Evolutionary conservation across 2,888 invertebrate species (phyloP), one percentile per base, ranked within the genome.

Genomic region (Tinea pellionella): DNA sequence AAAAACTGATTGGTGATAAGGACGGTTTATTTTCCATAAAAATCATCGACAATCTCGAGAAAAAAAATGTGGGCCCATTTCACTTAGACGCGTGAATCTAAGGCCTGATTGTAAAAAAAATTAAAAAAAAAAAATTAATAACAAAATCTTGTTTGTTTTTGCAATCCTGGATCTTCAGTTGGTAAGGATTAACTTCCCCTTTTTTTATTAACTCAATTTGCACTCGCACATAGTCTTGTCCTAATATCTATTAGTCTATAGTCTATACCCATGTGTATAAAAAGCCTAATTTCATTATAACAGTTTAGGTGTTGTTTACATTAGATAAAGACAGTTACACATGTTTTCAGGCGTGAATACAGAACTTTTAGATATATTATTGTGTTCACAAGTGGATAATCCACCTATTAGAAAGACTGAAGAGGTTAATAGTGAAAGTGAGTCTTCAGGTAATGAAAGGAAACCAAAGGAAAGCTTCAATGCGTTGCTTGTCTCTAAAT

Each of bases 321-420:
- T 24, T 24, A 24, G 6, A 24, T 24, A 24, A 24, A 24, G 24
- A 3, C 24, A 24, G n/a, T 24, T 24, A 6, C 6, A 6, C 4
- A 53, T n/a, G n/a, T 71, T 60, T 73, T 11, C 75, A 97, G 97
- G 96, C 62, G 92, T 97, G 11, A 93, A 93, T 74, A 91, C 92
- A 63, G 94, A 94, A 66, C 89, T 96, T 61, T 83, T 96, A 65
- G 94, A 96, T 68, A 90, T 93, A 63, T 90, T 96, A 7, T 80
- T 96, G 42, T 91, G 91, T 71, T 92, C 94, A 1, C 91, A 90
- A 62, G 65, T 68, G 6, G 79, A 80, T 19, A 71, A 71, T 8
- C n/a, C 29, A 43, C 55, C 60, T 0, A 65, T 62, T 13, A 64
- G 66, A 8, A 59, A 59, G 59, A 53, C 63, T 59, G 32, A 57